Evolutionary conservation across 53 echinoderm and acorn worm species (phyloP).

Genomic region (Holothuria leucospilota): DNA sequence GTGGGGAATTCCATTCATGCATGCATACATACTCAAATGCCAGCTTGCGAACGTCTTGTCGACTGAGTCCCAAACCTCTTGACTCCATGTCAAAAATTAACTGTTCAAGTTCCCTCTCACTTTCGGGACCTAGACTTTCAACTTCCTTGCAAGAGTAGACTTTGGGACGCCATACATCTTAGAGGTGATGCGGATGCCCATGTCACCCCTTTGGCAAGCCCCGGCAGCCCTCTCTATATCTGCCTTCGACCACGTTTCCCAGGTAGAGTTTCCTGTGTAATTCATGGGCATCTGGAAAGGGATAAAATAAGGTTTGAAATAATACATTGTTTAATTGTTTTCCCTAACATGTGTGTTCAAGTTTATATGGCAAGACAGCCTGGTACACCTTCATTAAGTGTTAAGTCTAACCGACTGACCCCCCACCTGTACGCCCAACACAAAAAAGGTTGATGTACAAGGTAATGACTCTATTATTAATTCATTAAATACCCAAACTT

Average conservation of each 20-base stretch:
- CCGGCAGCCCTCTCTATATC: slow-evolving; percentile 32
- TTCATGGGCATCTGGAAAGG: slow-evolving; percentile 42
- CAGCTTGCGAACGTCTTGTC: slow-evolving; percentile 14
- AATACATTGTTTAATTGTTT: background rate
- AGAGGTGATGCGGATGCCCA: slow-evolving; percentile 44
- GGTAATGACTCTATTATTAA: background rate
- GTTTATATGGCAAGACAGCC: slow-evolving; percentile 19
- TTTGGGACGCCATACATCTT: slow-evolving; percentile 40
- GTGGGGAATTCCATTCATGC: slow-evolving; percentile 50
- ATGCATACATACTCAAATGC: slow-evolving; percentile 66
- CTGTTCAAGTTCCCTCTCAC: slow-evolving; percentile 27
- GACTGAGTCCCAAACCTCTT: slow-evolving; percentile 32
- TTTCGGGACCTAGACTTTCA: slow-evolving; percentile 8
- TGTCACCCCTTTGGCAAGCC: slow-evolving; percentile 39
- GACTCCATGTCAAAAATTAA: slow-evolving; percentile 53
- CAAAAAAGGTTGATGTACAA: background rate
- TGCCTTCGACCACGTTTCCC: slow-evolving; percentile 20
- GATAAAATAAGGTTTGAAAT: background rate
- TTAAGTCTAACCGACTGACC: background rate
- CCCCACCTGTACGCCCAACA: background rate
- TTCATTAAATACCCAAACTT: slow-evolving; percentile 9
- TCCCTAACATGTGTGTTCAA: background rate
- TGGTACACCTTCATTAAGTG: background rate
- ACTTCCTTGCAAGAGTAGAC: slow-evolving; percentile 38
- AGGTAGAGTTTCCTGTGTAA: background rate